Evolutionary conservation across 2,797 vertebrate species (phyloP).

Genomic region (Enteromius radiatus): DNA sequence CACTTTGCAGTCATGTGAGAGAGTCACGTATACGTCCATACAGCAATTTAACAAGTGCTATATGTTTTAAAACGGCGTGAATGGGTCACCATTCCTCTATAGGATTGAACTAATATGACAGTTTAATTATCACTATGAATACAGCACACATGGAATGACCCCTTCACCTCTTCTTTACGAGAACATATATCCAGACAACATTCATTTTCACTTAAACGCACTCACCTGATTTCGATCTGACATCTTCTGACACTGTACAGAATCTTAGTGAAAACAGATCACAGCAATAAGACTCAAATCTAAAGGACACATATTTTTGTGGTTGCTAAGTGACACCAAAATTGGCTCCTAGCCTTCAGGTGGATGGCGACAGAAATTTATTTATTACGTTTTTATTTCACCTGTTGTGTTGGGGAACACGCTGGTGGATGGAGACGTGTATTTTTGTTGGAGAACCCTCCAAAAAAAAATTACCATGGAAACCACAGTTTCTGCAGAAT

Average conservation of each 20-base stretch:
- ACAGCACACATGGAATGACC: not conserved
- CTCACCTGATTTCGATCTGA: slow-evolving; percentile 28
- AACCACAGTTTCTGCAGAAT: not conserved
- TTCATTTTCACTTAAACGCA: slow-evolving; percentile 27
- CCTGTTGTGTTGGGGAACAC: slow-evolving; percentile 42
- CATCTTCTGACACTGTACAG: slow-evolving; percentile 33
- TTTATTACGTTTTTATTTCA: slow-evolving; percentile 37
- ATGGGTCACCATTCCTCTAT: not conserved
- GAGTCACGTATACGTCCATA: not conserved
- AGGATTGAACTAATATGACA: not conserved
- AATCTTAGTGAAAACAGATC: slow-evolving; percentile 50
- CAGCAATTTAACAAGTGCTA: slow-evolving; percentile 9
- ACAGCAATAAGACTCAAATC: slow-evolving; percentile 50
- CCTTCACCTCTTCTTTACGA: not conserved
- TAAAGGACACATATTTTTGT: slow-evolving; percentile 43
- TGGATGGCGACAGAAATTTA: slow-evolving; percentile 13
- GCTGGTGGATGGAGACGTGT: not conserved
- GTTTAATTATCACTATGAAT: slow-evolving; percentile 42
- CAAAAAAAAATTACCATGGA: not conserved
- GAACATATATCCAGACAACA: slow-evolving; percentile 12
- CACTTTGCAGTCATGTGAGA: not conserved
- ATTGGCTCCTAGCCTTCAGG: slow-evolving; percentile 47
- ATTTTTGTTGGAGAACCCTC: not conserved
- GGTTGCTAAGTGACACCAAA: slow-evolving; percentile 54
- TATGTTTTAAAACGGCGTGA: slow-evolving; percentile 3